These are phyloP conservation scores for Oreortyx pictus DNA, from an alignment of 2,797 vertebrate genomes.

Conservation along the genomic window DNA sequence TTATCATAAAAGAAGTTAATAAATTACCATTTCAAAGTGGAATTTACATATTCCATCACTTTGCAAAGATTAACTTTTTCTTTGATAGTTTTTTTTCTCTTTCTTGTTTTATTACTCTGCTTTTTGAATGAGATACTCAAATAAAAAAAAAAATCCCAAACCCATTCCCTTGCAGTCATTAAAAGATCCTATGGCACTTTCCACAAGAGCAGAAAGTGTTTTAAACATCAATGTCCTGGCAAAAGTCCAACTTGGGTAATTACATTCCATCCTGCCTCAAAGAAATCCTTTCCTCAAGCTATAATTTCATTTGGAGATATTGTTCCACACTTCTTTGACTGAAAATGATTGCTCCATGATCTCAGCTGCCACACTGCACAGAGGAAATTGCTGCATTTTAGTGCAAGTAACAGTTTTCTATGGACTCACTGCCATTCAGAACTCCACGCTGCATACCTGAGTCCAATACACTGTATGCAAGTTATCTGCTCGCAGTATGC, in stretches of 20 bases:
- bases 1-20: conserved; percentile 76
- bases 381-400: conserved; percentile 30
- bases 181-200: conserved; percentile 55
- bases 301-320: conserved; percentile 64
- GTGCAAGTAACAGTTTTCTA: background rate
- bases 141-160: background rate
- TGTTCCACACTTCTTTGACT: conserved; percentile 41
- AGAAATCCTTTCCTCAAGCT: conserved; percentile 60
- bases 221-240: conserved; percentile 58
- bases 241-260: conserved; percentile 68
- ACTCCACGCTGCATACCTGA: background rate
- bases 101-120: conserved; percentile 52
- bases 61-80: conserved; percentile 70
- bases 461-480: background rate
- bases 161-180: conserved; percentile 35
- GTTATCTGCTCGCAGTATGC: background rate
- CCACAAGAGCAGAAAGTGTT: conserved; percentile 37
- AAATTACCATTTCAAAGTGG: conserved; percentile 77
- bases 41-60: conserved; percentile 74
- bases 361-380: conserved; percentile 39
- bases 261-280: conserved; percentile 35
- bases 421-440: background rate
- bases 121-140: conserved; percentile 44
- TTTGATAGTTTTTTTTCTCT: conserved; percentile 58
- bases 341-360: conserved; percentile 45